These are phyloP conservation scores for Philhelius pedissequus DNA, from an alignment of 2,888 invertebrate genomes.

Conservation along the genomic window DNA sequence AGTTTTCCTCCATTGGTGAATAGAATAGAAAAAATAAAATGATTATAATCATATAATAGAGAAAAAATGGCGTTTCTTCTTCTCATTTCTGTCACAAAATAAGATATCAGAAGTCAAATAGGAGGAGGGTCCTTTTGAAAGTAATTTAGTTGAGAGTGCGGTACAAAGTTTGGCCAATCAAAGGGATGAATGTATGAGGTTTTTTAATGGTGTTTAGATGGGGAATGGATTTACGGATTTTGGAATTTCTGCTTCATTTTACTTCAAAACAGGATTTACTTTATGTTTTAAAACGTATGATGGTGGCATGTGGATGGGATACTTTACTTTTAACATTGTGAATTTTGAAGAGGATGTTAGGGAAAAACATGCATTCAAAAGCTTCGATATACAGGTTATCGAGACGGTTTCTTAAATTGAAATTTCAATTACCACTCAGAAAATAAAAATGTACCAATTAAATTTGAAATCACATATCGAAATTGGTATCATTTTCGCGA, in stretches of 20 bases:
- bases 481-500: no score
- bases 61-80: background rate
- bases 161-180: background rate
- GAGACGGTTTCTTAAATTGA: no score
- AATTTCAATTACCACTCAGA: no score
- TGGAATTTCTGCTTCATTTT: background rate
- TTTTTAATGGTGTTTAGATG: constrained; percentile 1
- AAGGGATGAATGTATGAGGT: background rate
- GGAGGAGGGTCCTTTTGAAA: background rate
- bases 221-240: background rate
- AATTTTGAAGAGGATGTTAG: no score
- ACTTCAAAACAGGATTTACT: background rate
- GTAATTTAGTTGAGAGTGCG: background rate
- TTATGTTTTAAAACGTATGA: background rate
- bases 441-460: no score
- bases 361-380: no score
- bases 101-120: background rate
- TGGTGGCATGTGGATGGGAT: background rate
- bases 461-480: no score
- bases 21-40: background rate
- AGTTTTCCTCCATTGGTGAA: constrained; percentile 10
- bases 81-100: constrained; percentile 8
- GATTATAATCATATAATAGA: constrained; percentile 30
- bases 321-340: no score
- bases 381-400: no score